These are phyloP conservation scores for Drosophila antonietae DNA, from an alignment of 2,888 invertebrate species.

Conservation along the genomic window DNA sequence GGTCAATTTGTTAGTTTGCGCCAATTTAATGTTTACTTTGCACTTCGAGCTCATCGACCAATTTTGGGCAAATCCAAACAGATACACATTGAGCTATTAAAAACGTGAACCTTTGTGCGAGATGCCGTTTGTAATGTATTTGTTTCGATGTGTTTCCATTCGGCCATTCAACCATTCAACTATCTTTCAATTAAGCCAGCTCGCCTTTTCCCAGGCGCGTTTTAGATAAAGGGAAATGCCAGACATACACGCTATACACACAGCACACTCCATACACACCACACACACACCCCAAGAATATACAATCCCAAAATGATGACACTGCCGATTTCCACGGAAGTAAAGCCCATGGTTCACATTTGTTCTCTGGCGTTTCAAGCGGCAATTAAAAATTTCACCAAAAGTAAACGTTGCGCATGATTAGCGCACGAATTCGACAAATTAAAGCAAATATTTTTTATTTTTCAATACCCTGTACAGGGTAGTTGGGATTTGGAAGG, in stretches of 20 bases:
- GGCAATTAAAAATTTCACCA: conserved; percentile 74
- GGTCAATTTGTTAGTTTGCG: conserved; percentile 71
- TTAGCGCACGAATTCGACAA: conserved; percentile 64
- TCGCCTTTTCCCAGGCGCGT: conserved; percentile 70
- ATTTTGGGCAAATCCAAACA: conserved; percentile 66
- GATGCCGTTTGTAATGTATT: conserved; percentile 50
- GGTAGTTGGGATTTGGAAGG: background rate
- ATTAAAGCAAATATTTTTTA: conserved; percentile 36
- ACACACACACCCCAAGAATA: conserved; percentile 26
- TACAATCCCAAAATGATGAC: conserved; percentile 62
- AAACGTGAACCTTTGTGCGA: conserved; percentile 40
- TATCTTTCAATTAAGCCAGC: conserved; percentile 67
- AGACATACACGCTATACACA: conserved; percentile 33
- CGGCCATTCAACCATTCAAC: conserved; percentile 13
- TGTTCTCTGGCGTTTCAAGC: conserved; percentile 44
- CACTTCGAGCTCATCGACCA: conserved; percentile 61
- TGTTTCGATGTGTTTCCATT: conserved; percentile 26
- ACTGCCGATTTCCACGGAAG: conserved; percentile 64
- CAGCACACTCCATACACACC: conserved; percentile 27
- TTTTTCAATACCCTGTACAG: conserved; percentile 27
- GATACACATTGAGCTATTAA: conserved; percentile 54
- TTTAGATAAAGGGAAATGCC: conserved; percentile 63
- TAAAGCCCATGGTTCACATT: conserved; percentile 29
- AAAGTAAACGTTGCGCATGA: conserved; percentile 75
- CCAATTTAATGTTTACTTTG: conserved; percentile 78